These are phyloP conservation scores for Lasioglossum marginatum DNA, from an alignment of 2,888 invertebrate genomes.

Conservation along the genomic window DNA sequence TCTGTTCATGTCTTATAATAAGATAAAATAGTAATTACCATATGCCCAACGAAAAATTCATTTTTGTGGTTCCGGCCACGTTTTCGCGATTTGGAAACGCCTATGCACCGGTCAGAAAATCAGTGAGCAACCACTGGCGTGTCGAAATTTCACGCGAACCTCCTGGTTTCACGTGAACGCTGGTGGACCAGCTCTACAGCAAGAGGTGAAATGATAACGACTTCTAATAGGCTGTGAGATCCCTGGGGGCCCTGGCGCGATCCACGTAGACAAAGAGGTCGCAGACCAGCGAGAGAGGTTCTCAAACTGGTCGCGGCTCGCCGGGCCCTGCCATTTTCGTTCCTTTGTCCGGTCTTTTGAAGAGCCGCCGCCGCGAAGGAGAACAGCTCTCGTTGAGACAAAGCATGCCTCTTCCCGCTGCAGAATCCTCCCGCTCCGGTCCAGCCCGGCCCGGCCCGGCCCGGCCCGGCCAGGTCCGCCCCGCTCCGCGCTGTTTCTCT, in stretches of 20 bases:
- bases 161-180: conserved; percentile 32
- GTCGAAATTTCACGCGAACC: conserved; percentile 61
- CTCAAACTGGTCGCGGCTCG: conserved; percentile 53
- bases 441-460: background rate
- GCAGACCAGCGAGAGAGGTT: conserved; percentile 59
- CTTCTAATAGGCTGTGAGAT: conserved; percentile 74
- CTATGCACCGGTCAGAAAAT: background rate
- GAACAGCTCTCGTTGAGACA: conserved; percentile 83
- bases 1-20: too few species aligned
- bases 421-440: conserved; percentile 12
- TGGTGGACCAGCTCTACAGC: conserved; percentile 13
- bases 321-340: conserved; percentile 49
- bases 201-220: conserved; percentile 68
- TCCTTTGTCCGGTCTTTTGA: conserved; percentile 77
- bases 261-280: conserved; percentile 70
- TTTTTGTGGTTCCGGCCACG: too few species aligned
- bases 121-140: conserved; percentile 24
- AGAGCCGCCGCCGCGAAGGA: conserved; percentile 70
- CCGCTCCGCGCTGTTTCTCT: conserved; percentile 15
- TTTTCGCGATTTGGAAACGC: too few species aligned
- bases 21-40: too few species aligned
- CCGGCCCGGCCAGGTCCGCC: background rate
- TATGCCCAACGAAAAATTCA: too few species aligned
- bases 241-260: conserved; percentile 42
- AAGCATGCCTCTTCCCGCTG: conserved; percentile 67